A percentile compares a stretch with the other conserved stretches of the same genome.
phyloP scores from a whole-genome alignment of 2,888 invertebrate genomes.

The Limnephilus rhombicus region DNA sequence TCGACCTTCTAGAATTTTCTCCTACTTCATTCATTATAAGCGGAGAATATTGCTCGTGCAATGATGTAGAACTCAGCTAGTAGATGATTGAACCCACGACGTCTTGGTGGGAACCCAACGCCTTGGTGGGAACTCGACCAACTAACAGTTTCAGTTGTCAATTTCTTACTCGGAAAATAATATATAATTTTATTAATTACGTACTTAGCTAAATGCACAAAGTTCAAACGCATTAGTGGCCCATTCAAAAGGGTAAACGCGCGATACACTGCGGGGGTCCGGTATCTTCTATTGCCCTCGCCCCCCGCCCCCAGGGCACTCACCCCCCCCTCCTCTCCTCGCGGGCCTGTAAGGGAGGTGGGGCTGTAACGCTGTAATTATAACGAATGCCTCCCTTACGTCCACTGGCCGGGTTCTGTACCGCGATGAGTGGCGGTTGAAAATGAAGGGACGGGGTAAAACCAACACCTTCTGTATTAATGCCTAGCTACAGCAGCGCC shows the following conservation, averaged over 20 bases:
- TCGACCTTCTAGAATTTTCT: too few species aligned
- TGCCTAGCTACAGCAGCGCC: not conserved
- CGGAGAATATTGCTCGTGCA: not conserved
- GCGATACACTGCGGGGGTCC: not conserved
- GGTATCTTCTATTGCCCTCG: not conserved
- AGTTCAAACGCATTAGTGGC: not conserved
- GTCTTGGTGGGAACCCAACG: not conserved
- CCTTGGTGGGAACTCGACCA: not conserved
- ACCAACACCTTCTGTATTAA: not conserved
- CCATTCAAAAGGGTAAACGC: not conserved
- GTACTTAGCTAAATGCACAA: not conserved
- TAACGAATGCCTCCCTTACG: constrained; percentile 1
- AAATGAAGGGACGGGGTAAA: not conserved
- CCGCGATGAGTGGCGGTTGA: not conserved
- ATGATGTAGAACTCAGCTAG: not conserved
- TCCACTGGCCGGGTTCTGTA: not conserved
- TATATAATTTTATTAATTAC: not conserved
- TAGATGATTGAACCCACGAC: not conserved
- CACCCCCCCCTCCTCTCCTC: not conserved
- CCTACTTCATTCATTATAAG: too few species aligned
- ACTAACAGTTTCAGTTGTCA: not conserved
- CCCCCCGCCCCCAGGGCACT: not conserved
- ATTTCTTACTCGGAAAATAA: not conserved
- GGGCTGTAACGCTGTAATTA: not conserved
- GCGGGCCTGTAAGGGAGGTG: not conserved